Evolutionary conservation across 1,140 invertebrate species (phyloP).

Genomic region (Drosophila mojavensis): DNA sequence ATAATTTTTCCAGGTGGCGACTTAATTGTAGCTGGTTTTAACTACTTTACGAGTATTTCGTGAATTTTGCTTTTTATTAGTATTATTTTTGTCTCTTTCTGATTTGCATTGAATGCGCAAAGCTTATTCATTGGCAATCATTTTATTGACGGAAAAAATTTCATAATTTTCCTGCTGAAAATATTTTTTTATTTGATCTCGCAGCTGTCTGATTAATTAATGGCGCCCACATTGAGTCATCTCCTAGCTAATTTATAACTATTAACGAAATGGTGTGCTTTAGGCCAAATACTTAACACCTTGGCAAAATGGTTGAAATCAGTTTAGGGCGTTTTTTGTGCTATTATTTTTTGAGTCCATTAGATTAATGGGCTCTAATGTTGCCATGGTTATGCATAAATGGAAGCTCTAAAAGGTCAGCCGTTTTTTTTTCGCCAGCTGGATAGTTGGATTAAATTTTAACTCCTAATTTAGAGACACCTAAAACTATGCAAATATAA

Average conservation of each 20-base stretch:
- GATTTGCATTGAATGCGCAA: constrained; percentile 66
- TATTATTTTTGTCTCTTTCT: not conserved
- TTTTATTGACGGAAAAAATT: constrained; percentile 40
- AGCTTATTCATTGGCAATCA: constrained; percentile 64
- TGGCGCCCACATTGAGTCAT: constrained; percentile 40
- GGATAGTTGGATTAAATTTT: not conserved
- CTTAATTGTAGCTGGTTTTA: constrained; percentile 64
- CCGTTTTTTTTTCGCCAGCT: not conserved
- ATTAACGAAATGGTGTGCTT: constrained; percentile 49
- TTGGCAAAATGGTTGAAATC: constrained; percentile 18
- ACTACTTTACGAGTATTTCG: constrained; percentile 23
- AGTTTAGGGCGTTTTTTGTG: constrained; percentile 5
- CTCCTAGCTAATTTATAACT: constrained; percentile 62
- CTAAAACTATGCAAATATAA: constrained; percentile 19
- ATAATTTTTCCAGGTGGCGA: constrained; percentile 62
- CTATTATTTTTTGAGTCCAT: constrained; percentile 1
- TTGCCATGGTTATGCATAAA: not conserved
- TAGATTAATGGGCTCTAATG: constrained; percentile 22
- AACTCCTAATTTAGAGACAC: constrained; percentile 1
- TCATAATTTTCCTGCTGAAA: constrained; percentile 53
- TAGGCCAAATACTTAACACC: constrained; percentile 18
- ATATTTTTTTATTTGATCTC: constrained; percentile 26
- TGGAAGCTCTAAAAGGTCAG: constrained; percentile 9
- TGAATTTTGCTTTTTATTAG: not conserved
- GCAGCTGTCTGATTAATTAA: constrained; percentile 40